phyloP scores from a whole-genome alignment of 1,140 invertebrate genomes.

The Drosophila kanapiae region DNA sequence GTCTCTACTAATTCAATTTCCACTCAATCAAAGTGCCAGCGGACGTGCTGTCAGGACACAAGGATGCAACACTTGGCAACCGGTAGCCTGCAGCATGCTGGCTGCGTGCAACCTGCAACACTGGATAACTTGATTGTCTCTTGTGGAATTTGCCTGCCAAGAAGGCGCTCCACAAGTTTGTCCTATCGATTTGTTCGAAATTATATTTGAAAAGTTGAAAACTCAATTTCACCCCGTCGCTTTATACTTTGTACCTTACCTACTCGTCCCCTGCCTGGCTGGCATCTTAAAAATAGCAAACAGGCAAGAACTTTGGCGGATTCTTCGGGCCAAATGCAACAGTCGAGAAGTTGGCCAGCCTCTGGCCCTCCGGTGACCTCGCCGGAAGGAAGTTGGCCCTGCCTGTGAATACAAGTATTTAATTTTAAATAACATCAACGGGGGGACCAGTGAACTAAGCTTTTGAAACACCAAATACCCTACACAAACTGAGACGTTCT shows the following conservation, averaged over 20 bases:
- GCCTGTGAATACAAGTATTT: constrained; percentile 58
- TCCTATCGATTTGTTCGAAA: constrained; percentile 78
- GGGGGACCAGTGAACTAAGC: not conserved
- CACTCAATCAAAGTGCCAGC: constrained; percentile 66
- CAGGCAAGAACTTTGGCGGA: constrained; percentile 27
- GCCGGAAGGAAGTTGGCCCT: constrained; percentile 47
- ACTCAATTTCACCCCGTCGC: constrained; percentile 68
- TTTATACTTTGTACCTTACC: constrained; percentile 26
- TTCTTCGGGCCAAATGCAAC: constrained; percentile 62
- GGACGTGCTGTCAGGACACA: constrained; percentile 22
- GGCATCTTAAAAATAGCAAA: constrained; percentile 35
- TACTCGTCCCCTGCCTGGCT: not conserved
- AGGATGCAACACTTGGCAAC: constrained; percentile 26
- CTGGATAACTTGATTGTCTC: constrained; percentile 66
- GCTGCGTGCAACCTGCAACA: constrained; percentile 14
- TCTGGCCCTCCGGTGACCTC: constrained; percentile 39
- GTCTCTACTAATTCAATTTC: constrained; percentile 71
- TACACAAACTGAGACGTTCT: not conserved
- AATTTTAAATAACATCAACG: constrained; percentile 71
- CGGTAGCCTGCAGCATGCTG: not conserved
- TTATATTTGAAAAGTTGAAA: constrained; percentile 78
- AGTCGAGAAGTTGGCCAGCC: constrained; percentile 55
- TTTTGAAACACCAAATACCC: not conserved
- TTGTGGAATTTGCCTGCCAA: constrained; percentile 53
- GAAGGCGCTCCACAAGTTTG: constrained; percentile 58